phyloP scores from a whole-genome alignment of 2,113 vertebrate species.

The Actenoides hombroni region DNA sequence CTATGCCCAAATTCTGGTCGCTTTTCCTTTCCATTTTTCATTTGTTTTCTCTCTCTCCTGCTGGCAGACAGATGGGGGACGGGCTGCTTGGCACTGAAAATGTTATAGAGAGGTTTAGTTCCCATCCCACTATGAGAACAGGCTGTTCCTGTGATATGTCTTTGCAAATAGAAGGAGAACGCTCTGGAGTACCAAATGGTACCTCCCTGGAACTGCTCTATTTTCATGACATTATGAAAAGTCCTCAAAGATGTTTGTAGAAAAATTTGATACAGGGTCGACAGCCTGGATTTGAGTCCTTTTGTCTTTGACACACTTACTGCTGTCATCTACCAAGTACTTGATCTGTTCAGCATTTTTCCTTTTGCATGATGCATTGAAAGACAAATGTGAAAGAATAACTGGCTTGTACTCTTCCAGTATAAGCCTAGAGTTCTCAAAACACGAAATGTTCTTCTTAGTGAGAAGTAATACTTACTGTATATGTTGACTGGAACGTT shows the following conservation, averaged over 20 bases:
- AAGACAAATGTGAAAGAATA: neutral
- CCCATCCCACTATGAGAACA: slow-evolving; percentile 47
- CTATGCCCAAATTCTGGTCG: neutral
- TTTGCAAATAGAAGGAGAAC: slow-evolving; percentile 30
- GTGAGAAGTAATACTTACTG: neutral
- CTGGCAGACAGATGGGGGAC: slow-evolving; percentile 53
- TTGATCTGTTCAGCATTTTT: neutral
- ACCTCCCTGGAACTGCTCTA: neutral
- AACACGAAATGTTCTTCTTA: neutral
- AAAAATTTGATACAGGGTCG: neutral
- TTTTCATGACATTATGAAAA: slow-evolving; percentile 15
- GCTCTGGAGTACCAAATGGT: slow-evolving; percentile 33
- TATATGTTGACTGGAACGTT: neutral
- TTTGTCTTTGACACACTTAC: neutral
- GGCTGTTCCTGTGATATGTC: slow-evolving; percentile 60
- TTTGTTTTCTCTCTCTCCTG: slow-evolving; percentile 54
- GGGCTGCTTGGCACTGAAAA: slow-evolving; percentile 46
- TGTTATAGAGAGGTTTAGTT: slow-evolving; percentile 30
- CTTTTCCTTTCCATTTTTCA: slow-evolving; percentile 29
- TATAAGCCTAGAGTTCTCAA: neutral
- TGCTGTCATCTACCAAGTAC: neutral
- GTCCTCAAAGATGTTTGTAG: neutral
- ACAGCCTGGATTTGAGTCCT: neutral
- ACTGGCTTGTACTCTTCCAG: neutral
- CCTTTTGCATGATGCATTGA: neutral